phyloP scores from a whole-genome alignment of 2,113 vertebrate species.

The Axis porcinus region DNA sequence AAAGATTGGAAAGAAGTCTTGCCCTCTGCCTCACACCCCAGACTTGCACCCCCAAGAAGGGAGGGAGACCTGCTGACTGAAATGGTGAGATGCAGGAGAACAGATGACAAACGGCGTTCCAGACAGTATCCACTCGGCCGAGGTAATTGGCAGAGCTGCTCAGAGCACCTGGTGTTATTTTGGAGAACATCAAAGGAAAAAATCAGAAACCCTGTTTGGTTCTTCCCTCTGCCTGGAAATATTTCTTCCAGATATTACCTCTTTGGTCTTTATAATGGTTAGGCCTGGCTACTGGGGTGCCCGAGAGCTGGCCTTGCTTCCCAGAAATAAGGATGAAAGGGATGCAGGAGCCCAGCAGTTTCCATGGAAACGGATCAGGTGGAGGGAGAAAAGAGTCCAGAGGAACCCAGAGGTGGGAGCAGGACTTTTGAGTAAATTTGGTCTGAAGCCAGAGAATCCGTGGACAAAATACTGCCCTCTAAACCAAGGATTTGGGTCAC shows the following conservation, averaged over 20 bases:
- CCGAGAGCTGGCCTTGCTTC: slow-evolving; percentile 46
- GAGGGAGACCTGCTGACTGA: background rate
- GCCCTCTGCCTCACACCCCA: background rate
- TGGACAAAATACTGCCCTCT: background rate
- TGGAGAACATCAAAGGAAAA: slow-evolving; percentile 47
- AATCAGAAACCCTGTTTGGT: background rate
- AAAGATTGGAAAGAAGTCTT: background rate
- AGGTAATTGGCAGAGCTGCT: slow-evolving; percentile 6
- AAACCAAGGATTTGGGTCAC: background rate
- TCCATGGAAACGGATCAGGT: slow-evolving; percentile 67
- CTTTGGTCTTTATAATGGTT: slow-evolving; percentile 63
- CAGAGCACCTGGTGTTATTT: slow-evolving; percentile 44
- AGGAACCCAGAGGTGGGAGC: slow-evolving; percentile 34
- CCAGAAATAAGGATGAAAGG: slow-evolving; percentile 60
- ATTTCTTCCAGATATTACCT: slow-evolving; percentile 30
- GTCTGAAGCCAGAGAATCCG: slow-evolving; percentile 18
- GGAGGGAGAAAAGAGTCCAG: slow-evolving; percentile 4
- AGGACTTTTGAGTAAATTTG: slow-evolving; percentile 26
- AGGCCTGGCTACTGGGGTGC: slow-evolving; percentile 18
- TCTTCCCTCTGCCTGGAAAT: slow-evolving; percentile 13
- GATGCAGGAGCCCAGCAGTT: slow-evolving; percentile 64
- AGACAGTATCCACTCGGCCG: background rate
- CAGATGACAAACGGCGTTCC: background rate
- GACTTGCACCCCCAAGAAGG: background rate
- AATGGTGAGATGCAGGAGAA: background rate